Percentiles rank a stretch among this genome's conserved stretches.
phyloP scores from a whole-genome alignment of 2,888 invertebrate species.

The Prionchulus punctatus region DNA sequence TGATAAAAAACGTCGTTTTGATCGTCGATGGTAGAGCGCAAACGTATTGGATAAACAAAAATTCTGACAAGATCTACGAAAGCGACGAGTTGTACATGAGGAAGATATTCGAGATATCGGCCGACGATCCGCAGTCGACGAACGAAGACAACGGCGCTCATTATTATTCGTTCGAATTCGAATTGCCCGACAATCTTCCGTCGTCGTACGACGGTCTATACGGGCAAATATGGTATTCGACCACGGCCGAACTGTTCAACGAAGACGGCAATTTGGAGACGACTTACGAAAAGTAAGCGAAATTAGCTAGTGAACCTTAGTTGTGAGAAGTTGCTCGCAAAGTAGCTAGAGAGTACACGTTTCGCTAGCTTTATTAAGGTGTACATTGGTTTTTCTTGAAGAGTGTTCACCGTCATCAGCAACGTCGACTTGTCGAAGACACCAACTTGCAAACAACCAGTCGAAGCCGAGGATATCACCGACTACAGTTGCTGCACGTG shows the following conservation, averaged over 20 bases:
- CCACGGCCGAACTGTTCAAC: neutral
- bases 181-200: constrained; percentile 5
- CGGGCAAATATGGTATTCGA: constrained; percentile 3
- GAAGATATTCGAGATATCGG: neutral
- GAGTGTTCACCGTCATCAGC: constrained; percentile 1
- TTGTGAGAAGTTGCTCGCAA: too few species aligned
- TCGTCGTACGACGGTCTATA: constrained; percentile 10
- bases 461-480: constrained; percentile 8
- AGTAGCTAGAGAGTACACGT: too few species aligned
- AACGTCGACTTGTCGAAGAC: neutral
- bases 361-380: neutral
- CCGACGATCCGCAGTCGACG: neutral
- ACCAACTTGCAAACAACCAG: constrained; percentile 4
- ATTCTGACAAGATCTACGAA: constrained; percentile 11
- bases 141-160: too few species aligned
- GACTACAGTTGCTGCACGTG: constrained; percentile 11
- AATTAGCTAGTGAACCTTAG: too few species aligned
- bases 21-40: constrained; percentile 3
- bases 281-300: too few species aligned
- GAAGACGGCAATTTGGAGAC: too few species aligned
- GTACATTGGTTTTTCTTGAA: neutral
- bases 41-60: constrained; percentile 10
- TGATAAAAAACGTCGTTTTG: neutral
- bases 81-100: constrained; percentile 7
- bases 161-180: neutral